Evolutionary conservation across 1,140 invertebrate genomes (phyloP), one percentile per base, ranked within the genome.

Genomic region (Neodiprion virginianus): DNA sequence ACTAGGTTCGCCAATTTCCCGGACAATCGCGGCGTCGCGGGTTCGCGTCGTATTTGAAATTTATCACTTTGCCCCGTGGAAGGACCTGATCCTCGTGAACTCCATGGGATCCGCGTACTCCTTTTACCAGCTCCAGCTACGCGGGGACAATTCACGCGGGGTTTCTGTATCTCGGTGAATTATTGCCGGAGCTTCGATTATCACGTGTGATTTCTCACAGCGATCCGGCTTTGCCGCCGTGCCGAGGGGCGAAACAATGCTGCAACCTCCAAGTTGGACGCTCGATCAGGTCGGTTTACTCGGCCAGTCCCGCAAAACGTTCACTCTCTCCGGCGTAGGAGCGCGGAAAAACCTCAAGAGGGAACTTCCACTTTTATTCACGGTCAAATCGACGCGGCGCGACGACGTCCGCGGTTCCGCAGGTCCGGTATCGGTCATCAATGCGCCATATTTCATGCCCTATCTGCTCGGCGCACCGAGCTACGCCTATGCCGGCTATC

Each of bases 371-470:
- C 28, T 40, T 40, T 40, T 40, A 40, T 65, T 49, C 73, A 73
- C 70, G 67, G 77, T 76, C 80, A 82, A 81, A 40, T 40, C 28
- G 28, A 40, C 28, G 28, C 28, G 28, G 28, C 28, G 1, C 28
- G 28, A 40, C 28, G 28, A 40, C 28, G 28, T 40, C 28, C 28
- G 28, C 28, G 28, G 28, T 61, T 17, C 11, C 28, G 28, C 28
- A 61, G 53, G 53, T 61, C 81, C 71, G 79, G 78, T 83, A 83
- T 83, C 81, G 80, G 79, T 83, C 84, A 84, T 85, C 82, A 83
- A 77, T 75, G 79, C 74, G 79, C 81, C 78, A 84, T 85, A 85
- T 85, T 85, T 85, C 84, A 83, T 79, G 79, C 76, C 79, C 82
- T 85, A 85, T 85, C 84, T 82, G 74, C 80, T 81, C 81, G 9